Evolutionary conservation across 1,140 invertebrate species (phyloP).

Genomic region (Thereuonema tuberculata): DNA sequence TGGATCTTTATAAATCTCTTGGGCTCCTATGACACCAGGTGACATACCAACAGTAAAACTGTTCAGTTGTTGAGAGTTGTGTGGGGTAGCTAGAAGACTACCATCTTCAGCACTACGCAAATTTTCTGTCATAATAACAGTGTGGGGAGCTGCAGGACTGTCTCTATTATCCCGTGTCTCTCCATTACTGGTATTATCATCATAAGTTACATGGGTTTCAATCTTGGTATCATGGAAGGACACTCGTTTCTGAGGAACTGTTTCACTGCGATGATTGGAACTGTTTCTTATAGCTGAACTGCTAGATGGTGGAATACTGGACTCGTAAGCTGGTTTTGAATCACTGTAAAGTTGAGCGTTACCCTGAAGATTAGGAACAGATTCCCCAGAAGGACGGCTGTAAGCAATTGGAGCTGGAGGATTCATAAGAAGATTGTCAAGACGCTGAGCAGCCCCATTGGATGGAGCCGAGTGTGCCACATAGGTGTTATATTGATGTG

Average conservation of each 20-base stretch:
- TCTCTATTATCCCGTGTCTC: neutral
- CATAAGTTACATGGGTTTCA: constrained; percentile 11
- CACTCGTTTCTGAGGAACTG: constrained; percentile 22
- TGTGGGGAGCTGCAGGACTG: constrained; percentile 46
- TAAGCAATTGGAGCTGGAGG: neutral
- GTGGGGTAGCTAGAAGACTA: constrained; percentile 16
- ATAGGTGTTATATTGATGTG: constrained; percentile 16
- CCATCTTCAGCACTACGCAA: constrained; percentile 39
- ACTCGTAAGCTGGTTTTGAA: neutral
- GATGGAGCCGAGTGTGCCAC: constrained; percentile 15
- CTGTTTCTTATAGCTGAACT: too few relatives aligned
- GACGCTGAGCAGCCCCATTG: constrained; percentile 9
- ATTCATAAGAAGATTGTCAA: constrained; percentile 2
- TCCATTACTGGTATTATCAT: constrained; percentile 2
- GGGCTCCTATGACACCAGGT: constrained; percentile 83
- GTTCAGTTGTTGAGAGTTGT: constrained; percentile 17
- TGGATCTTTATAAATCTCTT: constrained; percentile 73
- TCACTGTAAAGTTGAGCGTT: neutral
- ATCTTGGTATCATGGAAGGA: constrained; percentile 23
- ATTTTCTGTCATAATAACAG: constrained; percentile 29
- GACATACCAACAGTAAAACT: constrained; percentile 39
- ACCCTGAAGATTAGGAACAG: neutral
- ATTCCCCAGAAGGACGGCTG: neutral
- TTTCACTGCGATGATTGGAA: neutral
- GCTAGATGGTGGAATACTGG: neutral